These are phyloP conservation scores for Clinocottus analis DNA, from an alignment of 2,113 vertebrate species.

Conservation along the genomic window DNA sequence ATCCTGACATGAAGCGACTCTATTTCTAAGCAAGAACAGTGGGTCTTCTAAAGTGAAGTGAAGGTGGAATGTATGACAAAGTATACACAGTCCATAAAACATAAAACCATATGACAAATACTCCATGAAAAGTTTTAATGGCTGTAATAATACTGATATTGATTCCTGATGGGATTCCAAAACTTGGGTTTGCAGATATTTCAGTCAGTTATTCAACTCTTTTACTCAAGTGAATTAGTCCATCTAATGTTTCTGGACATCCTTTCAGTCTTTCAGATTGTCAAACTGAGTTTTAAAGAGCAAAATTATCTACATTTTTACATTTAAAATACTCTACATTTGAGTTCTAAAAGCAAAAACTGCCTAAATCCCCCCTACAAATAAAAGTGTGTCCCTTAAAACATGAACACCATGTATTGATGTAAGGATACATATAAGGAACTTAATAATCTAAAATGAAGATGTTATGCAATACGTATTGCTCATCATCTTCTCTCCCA, in stretches of 20 bases:
- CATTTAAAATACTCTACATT: too few relatives aligned
- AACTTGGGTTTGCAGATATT: not conserved
- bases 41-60: constrained; percentile 6
- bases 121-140: too few relatives aligned
- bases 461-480: constrained; percentile 25
- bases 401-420: not conserved
- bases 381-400: not conserved
- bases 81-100: too few relatives aligned
- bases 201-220: not conserved
- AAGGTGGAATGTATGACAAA: not conserved
- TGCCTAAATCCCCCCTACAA: not conserved
- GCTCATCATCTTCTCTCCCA: constrained; percentile 42
- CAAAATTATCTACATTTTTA: not conserved
- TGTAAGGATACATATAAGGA: not conserved
- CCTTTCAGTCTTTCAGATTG: not conserved
- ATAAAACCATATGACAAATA: too few relatives aligned
- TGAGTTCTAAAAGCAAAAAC: not conserved
- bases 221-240: not conserved
- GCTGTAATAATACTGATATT: not conserved
- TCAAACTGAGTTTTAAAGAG: not conserved
- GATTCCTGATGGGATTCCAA: not conserved
- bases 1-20: constrained; percentile 16
- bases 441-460: constrained; percentile 1
- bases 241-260: not conserved
- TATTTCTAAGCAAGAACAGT: constrained; percentile 26